Evolutionary conservation across 2,888 invertebrate species (phyloP).

Genomic region (Hyposoter didymator): DNA sequence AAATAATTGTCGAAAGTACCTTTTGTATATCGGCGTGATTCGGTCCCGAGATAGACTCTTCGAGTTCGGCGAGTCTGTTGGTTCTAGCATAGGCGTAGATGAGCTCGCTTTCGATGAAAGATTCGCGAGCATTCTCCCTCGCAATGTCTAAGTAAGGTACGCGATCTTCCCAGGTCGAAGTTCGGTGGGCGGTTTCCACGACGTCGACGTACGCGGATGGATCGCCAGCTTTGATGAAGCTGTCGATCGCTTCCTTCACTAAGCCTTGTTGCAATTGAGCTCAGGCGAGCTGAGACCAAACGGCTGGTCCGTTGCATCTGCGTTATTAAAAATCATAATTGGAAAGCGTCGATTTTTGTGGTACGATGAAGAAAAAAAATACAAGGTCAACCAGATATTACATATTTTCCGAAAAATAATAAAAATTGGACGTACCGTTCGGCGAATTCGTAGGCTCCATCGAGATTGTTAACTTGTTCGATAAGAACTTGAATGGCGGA

Average conservation of each 20-base stretch:
- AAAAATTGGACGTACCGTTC: slow-evolving; percentile 87
- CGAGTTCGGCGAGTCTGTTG: slow-evolving; percentile 97
- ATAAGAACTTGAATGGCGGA: slow-evolving; percentile 99
- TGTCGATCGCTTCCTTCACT: slow-evolving; percentile 99
- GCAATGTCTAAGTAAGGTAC: slow-evolving; percentile 99
- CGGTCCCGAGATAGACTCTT: slow-evolving; percentile 99
- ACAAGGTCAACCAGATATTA: neutral
- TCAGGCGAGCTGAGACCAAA: slow-evolving; percentile 98
- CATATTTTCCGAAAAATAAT: neutral
- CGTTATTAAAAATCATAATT: neutral
- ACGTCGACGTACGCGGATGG: slow-evolving; percentile 99
- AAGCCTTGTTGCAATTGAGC: slow-evolving; percentile 97
- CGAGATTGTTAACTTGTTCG: slow-evolving; percentile 98
- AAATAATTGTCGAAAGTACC: slow-evolving; percentile 81
- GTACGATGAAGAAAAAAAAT: neutral
- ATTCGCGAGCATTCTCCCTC: slow-evolving; percentile 98
- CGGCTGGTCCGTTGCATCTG: slow-evolving; percentile 98
- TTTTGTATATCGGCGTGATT: slow-evolving; percentile 99
- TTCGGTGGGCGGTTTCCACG: slow-evolving; percentile 96
- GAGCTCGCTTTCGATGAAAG: slow-evolving; percentile 99
- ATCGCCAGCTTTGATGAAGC: slow-evolving; percentile 99
- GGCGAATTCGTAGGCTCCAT: slow-evolving; percentile 99
- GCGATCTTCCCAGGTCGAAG: slow-evolving; percentile 98
- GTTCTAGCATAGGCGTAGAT: slow-evolving; percentile 99
- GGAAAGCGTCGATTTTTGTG: neutral